Evolutionary conservation across 2,113 vertebrate genomes (phyloP).

Genomic region (Rattus norvegicus): GRCr8 NC_086023.1:149074001-149074500

Average conservation of each 20-base stretch:
- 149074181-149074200: neutral
- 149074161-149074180: neutral
- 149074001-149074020: neutral
- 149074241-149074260: neutral
- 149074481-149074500: slow-evolving; percentile 6
- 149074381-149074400: slow-evolving; percentile 61
- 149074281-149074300: neutral
- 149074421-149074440: slow-evolving; percentile 30
- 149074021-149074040: neutral
- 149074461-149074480: slow-evolving; percentile 28
- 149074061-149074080: neutral
- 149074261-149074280: neutral
- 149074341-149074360: slow-evolving; percentile 55
- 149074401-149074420: neutral
- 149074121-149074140: neutral
- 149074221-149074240: neutral
- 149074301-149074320: neutral
- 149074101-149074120: neutral
- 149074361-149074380: slow-evolving; percentile 67
- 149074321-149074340: slow-evolving; percentile 28
- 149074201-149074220: neutral
- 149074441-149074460: slow-evolving; percentile 12
- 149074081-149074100: neutral
- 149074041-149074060: neutral
- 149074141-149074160: neutral